These are phyloP conservation scores for Hydra vulgaris DNA, from an alignment of 30 jellyfish, hydroid and myxozoan genomes.

Conservation along the genomic window DNA sequence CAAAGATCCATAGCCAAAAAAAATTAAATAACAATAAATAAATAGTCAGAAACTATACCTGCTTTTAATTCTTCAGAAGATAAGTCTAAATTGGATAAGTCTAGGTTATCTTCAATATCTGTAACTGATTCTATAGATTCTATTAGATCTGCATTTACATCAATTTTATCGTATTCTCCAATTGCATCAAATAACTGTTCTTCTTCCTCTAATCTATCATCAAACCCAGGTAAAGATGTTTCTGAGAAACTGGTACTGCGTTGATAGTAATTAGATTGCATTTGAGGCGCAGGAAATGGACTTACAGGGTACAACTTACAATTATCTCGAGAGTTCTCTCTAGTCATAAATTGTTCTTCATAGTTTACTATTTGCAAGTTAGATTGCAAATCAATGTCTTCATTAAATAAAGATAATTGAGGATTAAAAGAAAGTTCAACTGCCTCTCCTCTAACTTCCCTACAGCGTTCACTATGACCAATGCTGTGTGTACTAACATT, in stretches of 20 bases:
- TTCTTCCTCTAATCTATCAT: constrained; percentile 34
- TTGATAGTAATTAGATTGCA: constrained; percentile 80
- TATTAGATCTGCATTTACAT: constrained; percentile 11
- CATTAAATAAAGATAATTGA: constrained; percentile 15
- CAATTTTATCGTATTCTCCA: constrained; percentile 11
- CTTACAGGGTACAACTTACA: constrained; percentile 51
- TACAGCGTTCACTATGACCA: constrained; percentile 62
- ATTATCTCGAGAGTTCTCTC: constrained; percentile 12
- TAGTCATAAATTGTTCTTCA: constrained; percentile 28
- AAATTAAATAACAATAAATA: too few species aligned
- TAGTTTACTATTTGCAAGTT: constrained; percentile 2
- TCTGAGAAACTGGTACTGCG: constrained; percentile 87
- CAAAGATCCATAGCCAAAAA: too few species aligned
- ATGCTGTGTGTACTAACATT: constrained; percentile 31
- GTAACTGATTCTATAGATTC: constrained; percentile 60
- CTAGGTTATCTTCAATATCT: constrained; percentile 50
- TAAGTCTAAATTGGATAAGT: not conserved
- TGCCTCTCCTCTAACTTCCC: constrained; percentile 85
- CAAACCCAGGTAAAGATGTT: constrained; percentile 61
- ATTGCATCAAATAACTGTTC: constrained; percentile 10
- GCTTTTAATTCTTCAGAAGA: not conserved
- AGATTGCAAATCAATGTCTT: constrained; percentile 30
- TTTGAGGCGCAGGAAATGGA: constrained; percentile 95
- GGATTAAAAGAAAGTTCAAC: constrained; percentile 48
- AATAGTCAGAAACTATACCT: not conserved